Evolutionary conservation across 2,888 invertebrate species (phyloP).

Genomic region (Formica aserva): DNA sequence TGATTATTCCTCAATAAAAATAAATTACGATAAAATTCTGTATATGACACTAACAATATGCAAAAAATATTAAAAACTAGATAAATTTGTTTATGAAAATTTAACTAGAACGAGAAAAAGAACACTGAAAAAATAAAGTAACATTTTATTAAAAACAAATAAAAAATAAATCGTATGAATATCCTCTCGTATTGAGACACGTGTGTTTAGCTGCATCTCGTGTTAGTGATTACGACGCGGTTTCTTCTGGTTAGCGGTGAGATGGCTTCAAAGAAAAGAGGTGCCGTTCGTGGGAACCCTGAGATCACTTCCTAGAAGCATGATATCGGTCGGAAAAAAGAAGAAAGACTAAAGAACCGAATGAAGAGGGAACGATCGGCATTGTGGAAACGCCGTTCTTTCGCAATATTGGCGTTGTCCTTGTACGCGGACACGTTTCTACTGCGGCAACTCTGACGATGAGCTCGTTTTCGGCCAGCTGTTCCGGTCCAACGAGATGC

Average conservation of each 20-base stretch:
- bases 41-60: neutral
- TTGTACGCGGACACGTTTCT: slow-evolving; percentile 51
- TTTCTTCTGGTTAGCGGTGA: slow-evolving; percentile 67
- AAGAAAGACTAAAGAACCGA: slow-evolving; percentile 53
- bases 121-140: neutral
- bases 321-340: slow-evolving; percentile 67
- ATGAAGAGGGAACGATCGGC: slow-evolving; percentile 30
- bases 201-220: neutral
- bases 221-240: slow-evolving; percentile 53
- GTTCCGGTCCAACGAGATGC: slow-evolving; percentile 80
- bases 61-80: neutral
- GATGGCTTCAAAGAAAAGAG: slow-evolving; percentile 81
- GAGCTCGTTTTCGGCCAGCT: slow-evolving; percentile 74
- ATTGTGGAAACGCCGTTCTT: slow-evolving; percentile 79
- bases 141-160: neutral
- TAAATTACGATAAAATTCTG: neutral
- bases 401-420: slow-evolving; percentile 66
- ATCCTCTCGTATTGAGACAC: neutral
- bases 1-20: neutral
- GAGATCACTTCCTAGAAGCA: slow-evolving; percentile 80
- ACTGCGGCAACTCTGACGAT: slow-evolving; percentile 13
- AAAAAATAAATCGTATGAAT: neutral
- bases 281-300: slow-evolving; percentile 82
- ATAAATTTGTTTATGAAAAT: neutral
- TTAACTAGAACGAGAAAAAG: neutral